phyloP scores from a whole-genome alignment of 1,140 invertebrate genomes.

The Plectus sambesii region DNA sequence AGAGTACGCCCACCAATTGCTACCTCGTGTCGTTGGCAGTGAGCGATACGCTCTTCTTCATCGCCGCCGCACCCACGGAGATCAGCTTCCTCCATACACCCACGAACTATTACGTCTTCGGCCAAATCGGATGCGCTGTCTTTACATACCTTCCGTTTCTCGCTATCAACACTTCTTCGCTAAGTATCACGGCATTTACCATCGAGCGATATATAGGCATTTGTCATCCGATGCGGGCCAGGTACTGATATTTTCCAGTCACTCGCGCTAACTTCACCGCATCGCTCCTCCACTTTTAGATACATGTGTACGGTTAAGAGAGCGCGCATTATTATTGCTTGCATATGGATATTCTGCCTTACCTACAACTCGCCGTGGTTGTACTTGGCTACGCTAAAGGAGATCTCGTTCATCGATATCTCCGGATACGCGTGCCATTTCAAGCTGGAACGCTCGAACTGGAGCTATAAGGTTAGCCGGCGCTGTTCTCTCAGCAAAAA shows the following conservation, averaged over 20 bases:
- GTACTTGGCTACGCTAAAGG: conserved; percentile 39
- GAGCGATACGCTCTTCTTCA: conserved; percentile 55
- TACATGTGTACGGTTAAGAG: conserved; percentile 45
- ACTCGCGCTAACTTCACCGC: not conserved
- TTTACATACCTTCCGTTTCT: conserved; percentile 59
- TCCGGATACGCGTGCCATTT: conserved; percentile 29
- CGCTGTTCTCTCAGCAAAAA: too few relatives aligned
- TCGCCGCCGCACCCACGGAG: conserved; percentile 55
- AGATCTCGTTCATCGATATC: conserved; percentile 8
- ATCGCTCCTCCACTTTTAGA: conserved; percentile 18
- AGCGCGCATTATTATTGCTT: conserved; percentile 40
- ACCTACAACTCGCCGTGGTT: conserved; percentile 45
- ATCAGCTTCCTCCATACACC: conserved; percentile 54
- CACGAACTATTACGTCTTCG: conserved; percentile 55
- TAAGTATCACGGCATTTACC: conserved; percentile 60
- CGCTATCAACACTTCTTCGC: conserved; percentile 59
- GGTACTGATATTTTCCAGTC: conserved; percentile 21
- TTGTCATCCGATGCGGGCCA: conserved; percentile 54
- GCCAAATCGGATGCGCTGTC: conserved; percentile 53
- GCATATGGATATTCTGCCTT: conserved; percentile 44
- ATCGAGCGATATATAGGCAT: conserved; percentile 56
- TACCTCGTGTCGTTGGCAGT: conserved; percentile 56
- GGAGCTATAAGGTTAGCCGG: conserved; percentile 41
- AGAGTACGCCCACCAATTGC: conserved; percentile 57
- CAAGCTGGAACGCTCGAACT: conserved; percentile 32